Evolutionary conservation across 2,797 vertebrate genomes (phyloP), one percentile per base, ranked within the genome.

Genomic region (Sebastes itinus): DNA sequence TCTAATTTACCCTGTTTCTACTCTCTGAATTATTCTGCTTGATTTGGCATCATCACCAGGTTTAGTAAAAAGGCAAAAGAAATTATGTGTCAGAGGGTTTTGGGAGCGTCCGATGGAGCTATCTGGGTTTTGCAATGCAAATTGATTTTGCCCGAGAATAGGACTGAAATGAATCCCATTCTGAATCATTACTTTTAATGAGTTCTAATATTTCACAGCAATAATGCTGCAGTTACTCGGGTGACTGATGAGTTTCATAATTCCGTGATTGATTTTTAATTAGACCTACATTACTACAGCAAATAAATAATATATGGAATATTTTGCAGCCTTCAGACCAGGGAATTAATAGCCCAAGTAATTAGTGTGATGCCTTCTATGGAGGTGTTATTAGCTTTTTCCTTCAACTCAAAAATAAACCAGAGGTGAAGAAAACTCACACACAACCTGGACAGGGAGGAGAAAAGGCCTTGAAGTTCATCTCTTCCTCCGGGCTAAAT

Each of bases 181-280:
- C 80, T 85, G 81, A 91, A 85, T 88, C 75, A 91, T 90, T 90
- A 90, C 80, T 81, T 90, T 90, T 93, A 93, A 92, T 90, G 83
- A 91, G 80, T 84, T 86, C 60, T 87, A 87, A 90, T 92, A 90
- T 84, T 92, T 90, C 85, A 90, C 28, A 35, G 86, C 66, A 87
- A 82, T 84, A 90, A 84, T 49, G 78, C 71, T 1, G 66, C 69
- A 32, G 85, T 78, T 84, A 73, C 80, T 77, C 23, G 5, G 65
- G 54, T 86, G 85, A 89, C 83, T 87, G 84, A 88, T 89, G 84
- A 87, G n/a, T 82, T 90, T 86, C 78, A 87, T 67, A 82, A 77
- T 72, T 77, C 77, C n/a, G 6, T 79, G 71, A 89, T 81, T 88
- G 87, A 88, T 90, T 89, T 89, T 84, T 86, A 90, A 94, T 92